phyloP scores from a whole-genome alignment of 2,113 vertebrate species.

The Patagioenas fasciata region DNA sequence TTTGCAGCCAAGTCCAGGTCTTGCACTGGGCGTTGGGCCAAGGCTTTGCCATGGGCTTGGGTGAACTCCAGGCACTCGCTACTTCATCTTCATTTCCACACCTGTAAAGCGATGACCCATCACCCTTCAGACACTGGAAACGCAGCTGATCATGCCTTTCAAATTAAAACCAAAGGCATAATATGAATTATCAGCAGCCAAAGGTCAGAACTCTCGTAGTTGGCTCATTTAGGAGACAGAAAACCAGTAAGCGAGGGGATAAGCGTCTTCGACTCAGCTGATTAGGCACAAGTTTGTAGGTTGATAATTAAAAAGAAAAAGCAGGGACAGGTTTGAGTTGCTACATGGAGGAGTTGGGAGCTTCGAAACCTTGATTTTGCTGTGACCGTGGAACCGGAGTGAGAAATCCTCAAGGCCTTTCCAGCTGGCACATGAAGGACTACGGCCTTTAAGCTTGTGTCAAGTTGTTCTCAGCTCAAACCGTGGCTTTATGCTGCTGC shows the following conservation, averaged over 20 bases:
- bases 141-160: background rate
- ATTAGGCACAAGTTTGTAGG: background rate
- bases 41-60: background rate
- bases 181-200: background rate
- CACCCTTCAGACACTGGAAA: background rate
- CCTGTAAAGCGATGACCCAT: background rate
- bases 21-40: background rate
- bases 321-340: background rate
- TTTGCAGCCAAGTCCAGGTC: background rate
- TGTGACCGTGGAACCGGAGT: background rate
- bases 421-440: background rate
- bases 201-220: background rate
- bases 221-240: background rate
- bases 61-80: background rate
- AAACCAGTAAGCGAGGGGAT: background rate
- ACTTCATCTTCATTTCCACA: background rate
- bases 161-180: background rate
- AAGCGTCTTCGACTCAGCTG: background rate
- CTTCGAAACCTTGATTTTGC: background rate
- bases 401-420: background rate
- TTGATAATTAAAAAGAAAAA: background rate
- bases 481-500: background rate
- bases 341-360: background rate
- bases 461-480: background rate
- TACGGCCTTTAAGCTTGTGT: background rate